These are phyloP conservation scores for Dreissena polymorpha DNA, from an alignment of 1,140 invertebrate species.

Conservation along the genomic window DNA sequence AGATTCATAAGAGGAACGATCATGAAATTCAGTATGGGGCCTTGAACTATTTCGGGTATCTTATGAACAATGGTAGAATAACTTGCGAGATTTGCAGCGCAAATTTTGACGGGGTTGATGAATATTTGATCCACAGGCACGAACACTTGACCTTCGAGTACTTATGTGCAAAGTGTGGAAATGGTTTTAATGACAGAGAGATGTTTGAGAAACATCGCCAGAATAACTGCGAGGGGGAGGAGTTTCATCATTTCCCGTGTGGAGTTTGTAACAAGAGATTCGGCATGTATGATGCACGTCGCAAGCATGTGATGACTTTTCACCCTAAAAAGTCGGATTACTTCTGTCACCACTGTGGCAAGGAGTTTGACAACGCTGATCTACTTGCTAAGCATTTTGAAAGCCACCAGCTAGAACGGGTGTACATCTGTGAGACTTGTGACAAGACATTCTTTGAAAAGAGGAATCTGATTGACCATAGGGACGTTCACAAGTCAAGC, in stretches of 20 bases:
- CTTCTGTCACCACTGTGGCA: constrained; percentile 39
- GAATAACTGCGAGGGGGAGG: neutral
- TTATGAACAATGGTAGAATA: constrained; percentile 14
- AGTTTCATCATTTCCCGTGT: constrained; percentile 18
- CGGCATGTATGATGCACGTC: constrained; percentile 31
- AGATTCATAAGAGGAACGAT: constrained; percentile 37
- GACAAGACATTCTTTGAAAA: constrained; percentile 41
- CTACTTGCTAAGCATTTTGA: constrained; percentile 8
- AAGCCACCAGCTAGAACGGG: constrained; percentile 25
- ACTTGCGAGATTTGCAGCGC: constrained; percentile 41
- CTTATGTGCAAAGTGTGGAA: constrained; percentile 33
- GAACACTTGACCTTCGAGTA: constrained; percentile 30
- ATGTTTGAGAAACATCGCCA: constrained; percentile 11
- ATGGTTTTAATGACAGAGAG: constrained; percentile 18
- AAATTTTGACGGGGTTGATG: constrained; percentile 45
- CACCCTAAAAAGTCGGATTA: constrained; percentile 32
- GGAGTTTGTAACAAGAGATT: constrained; percentile 38
- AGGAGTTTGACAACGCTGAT: constrained; percentile 2
- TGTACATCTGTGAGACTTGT: constrained; percentile 40
- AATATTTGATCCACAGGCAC: constrained; percentile 30
- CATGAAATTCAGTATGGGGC: constrained; percentile 34
- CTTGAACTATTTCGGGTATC: constrained; percentile 34
- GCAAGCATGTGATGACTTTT: constrained; percentile 29
- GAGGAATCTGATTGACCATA: constrained; percentile 39
- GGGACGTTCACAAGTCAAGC: constrained; percentile 19